A percentile compares a stretch with the other conserved stretches of the same genome.
These are phyloP conservation scores for Fistularia tabacaria DNA, from an alignment of 2,797 vertebrate genomes.

Conservation along the genomic window DNA sequence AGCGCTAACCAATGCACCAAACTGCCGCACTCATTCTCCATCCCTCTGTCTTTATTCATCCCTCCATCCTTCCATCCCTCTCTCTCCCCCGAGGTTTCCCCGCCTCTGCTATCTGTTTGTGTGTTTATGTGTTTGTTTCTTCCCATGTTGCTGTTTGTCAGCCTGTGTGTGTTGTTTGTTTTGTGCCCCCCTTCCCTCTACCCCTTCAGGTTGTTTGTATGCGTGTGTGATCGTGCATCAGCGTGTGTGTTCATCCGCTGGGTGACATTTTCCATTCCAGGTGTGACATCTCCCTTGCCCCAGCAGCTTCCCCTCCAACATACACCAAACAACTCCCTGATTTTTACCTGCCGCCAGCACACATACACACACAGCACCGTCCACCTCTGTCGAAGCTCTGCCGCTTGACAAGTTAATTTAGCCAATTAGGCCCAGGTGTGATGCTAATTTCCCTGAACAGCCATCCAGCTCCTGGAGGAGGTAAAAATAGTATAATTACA, in stretches of 20 bases:
- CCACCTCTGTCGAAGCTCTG: conserved; percentile 73
- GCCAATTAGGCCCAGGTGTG: conserved; percentile 84
- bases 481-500: conserved; percentile 84
- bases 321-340: conserved; percentile 68
- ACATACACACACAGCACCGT: conserved; percentile 44
- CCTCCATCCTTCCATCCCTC: no score
- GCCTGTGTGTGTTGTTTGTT: conserved; percentile 47
- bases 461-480: conserved; percentile 74
- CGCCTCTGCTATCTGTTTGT: conserved; percentile 18
- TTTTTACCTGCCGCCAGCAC: conserved; percentile 57
- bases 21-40: no score
- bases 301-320: conserved; percentile 51
- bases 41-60: no score
- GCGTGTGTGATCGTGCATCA: conserved; percentile 29
- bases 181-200: conserved; percentile 34
- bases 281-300: conserved; percentile 54
- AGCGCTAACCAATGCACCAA: no score
- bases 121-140: conserved; percentile 20
- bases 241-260: conserved; percentile 20
- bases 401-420: conserved; percentile 80
- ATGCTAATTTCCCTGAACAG: conserved; percentile 79
- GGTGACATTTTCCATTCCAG: conserved; percentile 69
- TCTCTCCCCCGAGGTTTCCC: not conserved
- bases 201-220: conserved; percentile 38
- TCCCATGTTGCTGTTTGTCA: conserved; percentile 45